Percentiles rank a stretch among this genome's conserved stretches.
Conservation (phyloP, 30 jellyfish, hydroid and myxozoan genomes). For the Hydractinia symbiolongicarpus region DNA sequence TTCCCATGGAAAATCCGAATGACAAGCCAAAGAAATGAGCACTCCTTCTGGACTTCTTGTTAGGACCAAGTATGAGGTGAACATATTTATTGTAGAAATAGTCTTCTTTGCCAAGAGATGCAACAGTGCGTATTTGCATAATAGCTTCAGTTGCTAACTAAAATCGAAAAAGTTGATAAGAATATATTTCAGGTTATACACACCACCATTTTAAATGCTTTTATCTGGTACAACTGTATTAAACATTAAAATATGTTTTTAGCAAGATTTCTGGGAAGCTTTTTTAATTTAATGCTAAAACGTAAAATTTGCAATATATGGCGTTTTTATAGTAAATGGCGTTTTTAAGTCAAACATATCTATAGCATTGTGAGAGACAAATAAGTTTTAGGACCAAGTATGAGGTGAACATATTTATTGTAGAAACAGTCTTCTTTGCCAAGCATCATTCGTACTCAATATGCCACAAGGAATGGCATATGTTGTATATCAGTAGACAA, state of each 20-base stretch:
- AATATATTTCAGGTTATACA: no score
- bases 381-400: constrained; percentile 1
- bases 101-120: constrained; percentile 34
- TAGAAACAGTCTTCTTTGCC: constrained; percentile 16
- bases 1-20: constrained; percentile 20
- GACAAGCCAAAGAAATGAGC: constrained; percentile 29
- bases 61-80: constrained; percentile 9
- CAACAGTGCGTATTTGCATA: constrained; percentile 36
- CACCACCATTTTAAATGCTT: no score
- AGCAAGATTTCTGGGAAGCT: no score
- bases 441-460: neutral
- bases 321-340: no score
- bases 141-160: constrained; percentile 32
- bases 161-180: neutral
- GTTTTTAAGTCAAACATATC: no score
- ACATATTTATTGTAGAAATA: neutral
- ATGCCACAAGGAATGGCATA: no score
- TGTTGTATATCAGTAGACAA: no score
- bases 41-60: constrained; percentile 8
- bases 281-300: no score
- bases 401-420: constrained; percentile 1
- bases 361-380: no score
- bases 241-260: no score
- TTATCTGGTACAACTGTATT: no score
- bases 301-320: no score